Evolutionary conservation across 1,140 invertebrate genomes (phyloP), one percentile per base, ranked within the genome.

Genomic region (Sinonovacula constricta): DNA sequence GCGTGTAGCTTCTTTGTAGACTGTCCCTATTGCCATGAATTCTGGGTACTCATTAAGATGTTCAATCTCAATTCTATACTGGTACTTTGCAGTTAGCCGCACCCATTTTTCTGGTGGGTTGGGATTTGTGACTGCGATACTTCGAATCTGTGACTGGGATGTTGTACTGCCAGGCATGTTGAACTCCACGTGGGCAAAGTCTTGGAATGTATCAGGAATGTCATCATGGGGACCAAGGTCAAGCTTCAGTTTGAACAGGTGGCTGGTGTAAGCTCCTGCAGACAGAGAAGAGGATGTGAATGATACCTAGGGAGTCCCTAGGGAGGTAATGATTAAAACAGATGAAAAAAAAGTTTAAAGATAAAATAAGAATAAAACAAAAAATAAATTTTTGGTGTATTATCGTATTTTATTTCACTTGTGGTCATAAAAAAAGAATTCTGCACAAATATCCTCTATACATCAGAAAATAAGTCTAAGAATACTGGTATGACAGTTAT

Each of bases 21-120:
- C 75, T 0, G 66, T 53, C 0, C 67, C 75, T 12, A 78, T 69
- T 26, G 75, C 66, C 22, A 78, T 18, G 7, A 69, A 28, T 69
- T 78, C 75, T 51, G 75, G 75, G 31, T 69, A 78, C 36, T 88
- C 86, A 18, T 83, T 71, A 10, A 81, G 81, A 63, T 85, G 84
- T 28, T 91, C 89, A 45, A 91, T 91, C 59, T 89, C 86, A 3
- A 92, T 88, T 92, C 93, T 95, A 92, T 99, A 99, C 89, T 99
- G 96, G 91, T 98, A 97, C 81, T 97, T 94, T n/a, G 98, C 97
- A 71, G 99, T 93, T 91, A 99, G 98, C 80, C 97, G 93, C 5
- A 99, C 98, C 92, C 98, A 99, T 92, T 99, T 99, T 92, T 99
- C 98, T 4, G 98, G 98, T 14, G 98, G 97, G 86, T 97, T 95